These are phyloP conservation scores for Urocitellus parryii DNA, from an alignment of 2,113 vertebrate species.

Conservation along the genomic window DNA sequence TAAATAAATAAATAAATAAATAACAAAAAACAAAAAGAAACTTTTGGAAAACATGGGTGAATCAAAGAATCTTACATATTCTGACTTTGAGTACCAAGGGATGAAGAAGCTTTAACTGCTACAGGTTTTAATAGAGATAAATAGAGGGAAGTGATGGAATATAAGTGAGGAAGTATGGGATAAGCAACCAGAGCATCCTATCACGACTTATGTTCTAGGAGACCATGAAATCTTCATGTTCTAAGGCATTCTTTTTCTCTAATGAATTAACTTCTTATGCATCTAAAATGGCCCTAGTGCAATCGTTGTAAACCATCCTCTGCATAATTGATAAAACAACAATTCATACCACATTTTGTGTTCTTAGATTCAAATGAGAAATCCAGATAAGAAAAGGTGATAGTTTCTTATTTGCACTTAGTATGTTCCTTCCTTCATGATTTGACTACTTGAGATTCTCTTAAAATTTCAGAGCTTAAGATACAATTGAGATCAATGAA, in stretches of 20 bases:
- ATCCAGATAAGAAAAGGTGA: background rate
- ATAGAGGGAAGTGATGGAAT: accelerated
- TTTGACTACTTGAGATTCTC: background rate
- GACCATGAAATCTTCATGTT: background rate
- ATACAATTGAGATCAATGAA: background rate
- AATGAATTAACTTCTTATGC: constrained; percentile 22
- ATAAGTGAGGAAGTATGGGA: background rate
- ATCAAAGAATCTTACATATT: background rate
- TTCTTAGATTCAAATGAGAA: constrained; percentile 7
- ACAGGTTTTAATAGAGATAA: background rate
- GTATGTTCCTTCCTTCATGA: background rate
- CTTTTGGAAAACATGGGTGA: background rate
- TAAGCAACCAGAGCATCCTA: background rate
- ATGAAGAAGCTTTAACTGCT: background rate
- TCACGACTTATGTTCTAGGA: background rate
- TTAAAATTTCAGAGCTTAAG: background rate
- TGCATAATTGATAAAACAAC: background rate
- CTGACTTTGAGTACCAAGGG: background rate
- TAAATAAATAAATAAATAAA: too few species aligned
- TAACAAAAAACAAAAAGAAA: background rate
- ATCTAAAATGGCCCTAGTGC: background rate
- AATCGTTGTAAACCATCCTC: background rate
- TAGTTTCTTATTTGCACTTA: background rate
- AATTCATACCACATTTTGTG: background rate
- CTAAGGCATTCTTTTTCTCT: background rate